Percentiles rank a stretch among this genome's conserved stretches.
Conservation (phyloP, 2,113 vertebrate genomes). For the Canis aureus region DNA sequence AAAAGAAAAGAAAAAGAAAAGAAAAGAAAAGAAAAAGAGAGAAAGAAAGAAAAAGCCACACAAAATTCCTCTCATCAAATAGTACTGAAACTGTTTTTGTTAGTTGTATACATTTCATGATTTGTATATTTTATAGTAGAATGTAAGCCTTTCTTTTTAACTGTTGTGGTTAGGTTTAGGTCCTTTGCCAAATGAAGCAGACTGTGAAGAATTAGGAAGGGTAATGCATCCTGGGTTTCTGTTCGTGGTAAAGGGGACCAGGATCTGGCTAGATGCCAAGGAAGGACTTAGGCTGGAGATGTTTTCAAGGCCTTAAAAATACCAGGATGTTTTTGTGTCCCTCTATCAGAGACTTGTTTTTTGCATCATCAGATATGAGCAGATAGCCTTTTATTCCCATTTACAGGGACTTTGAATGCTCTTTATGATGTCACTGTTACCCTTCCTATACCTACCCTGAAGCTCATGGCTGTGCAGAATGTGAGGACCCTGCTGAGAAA, state of each 20-base stretch:
- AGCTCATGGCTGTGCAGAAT: conserved; percentile 12
- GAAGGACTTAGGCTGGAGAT: neutral
- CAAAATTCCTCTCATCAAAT: conserved; percentile 87
- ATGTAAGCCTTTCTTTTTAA: conserved; percentile 83
- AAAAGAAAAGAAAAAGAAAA: conserved; percentile 3
- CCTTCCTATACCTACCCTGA: neutral
- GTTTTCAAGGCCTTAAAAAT: conserved; percentile 68
- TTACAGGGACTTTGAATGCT: conserved; percentile 34
- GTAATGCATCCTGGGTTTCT: conserved; percentile 70
- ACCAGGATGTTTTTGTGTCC: neutral
- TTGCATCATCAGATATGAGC: neutral
- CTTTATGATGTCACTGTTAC: conserved; percentile 32
- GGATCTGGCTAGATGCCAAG: conserved; percentile 51
- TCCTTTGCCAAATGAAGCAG: conserved; percentile 84
- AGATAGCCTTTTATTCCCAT: neutral
- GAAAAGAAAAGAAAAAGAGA: conserved; percentile 62
- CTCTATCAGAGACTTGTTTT: conserved; percentile 43
- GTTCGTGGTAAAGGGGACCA: conserved; percentile 63
- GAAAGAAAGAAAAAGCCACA: conserved; percentile 66
- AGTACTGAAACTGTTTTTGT: conserved; percentile 86
- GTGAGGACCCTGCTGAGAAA: conserved; percentile 29
- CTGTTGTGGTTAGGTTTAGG: conserved; percentile 85
- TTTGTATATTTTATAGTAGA: conserved; percentile 87
- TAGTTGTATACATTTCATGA: conserved; percentile 88
- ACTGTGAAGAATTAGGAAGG: conserved; percentile 82